Evolutionary conservation across 2,113 vertebrate genomes (phyloP), one percentile per base, ranked within the genome.

Genomic region (Melanotaenia duboulayi): DNA sequence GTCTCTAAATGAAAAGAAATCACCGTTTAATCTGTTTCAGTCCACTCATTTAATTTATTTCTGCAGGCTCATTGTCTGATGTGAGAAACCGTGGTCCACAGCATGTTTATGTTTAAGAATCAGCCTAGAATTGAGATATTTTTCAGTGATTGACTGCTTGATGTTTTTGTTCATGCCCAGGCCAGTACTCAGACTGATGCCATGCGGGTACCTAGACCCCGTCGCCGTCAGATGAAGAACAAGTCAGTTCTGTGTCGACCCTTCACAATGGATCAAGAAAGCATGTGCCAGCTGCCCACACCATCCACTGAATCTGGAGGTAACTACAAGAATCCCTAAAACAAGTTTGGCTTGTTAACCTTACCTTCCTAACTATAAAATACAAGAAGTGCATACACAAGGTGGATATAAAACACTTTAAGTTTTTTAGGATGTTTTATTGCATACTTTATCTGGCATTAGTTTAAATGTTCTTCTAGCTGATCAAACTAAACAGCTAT

Each of bases 171-270:
- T 2, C 16, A 0, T 60, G 1, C 46, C 13, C 90, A 99, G 97
- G 97, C 97, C 57, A 98, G 97, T 88, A 99, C 98, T 46, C 98
- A 99, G 82, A 99, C 98, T 2, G 98, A 99, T 74, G 94, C 95
- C 81, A 94, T 96, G 79, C 95, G 95, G 80, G 89, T 94, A 32
- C 95, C 95, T 5, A 90, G 90, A 3, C 91, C 96, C 22, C 95
- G 95, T 44, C 95, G 96, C 19, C 92, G 97, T 61, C 94, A 96
- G 71, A 94, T 99, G 62, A 99, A 99, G 93, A 99, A 99, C 90
- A 99, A 99, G 91, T 95, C 98, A 0, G 92, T 99, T 61, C 87
- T 99, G 81, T 99, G 98, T 87, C 96, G 97, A 68, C 98, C 98
- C 2, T 96, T 98, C 85, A 97, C 95, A 3, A 90, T 96, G 88